phyloP scores from a whole-genome alignment of 2,888 invertebrate genomes.

The Catocala nupta region DNA sequence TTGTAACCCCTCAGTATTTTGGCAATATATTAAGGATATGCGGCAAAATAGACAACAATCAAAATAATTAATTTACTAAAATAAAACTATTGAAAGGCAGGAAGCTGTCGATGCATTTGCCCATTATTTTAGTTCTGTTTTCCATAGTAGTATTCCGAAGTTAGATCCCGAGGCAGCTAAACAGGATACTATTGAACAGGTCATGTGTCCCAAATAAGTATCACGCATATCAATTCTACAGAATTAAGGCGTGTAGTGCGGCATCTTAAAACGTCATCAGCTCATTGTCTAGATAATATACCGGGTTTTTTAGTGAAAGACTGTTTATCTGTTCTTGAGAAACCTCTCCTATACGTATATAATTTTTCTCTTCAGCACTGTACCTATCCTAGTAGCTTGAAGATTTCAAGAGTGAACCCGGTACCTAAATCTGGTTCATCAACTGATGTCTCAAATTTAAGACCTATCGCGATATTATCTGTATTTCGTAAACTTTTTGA shows the following conservation, averaged over 20 bases:
- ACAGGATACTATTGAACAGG: neutral
- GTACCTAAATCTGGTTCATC: neutral
- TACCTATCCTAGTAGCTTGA: too few species aligned
- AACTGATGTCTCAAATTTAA: neutral
- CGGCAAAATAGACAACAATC: neutral
- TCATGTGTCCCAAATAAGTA: neutral
- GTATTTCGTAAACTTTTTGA: too few species aligned
- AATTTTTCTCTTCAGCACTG: too few species aligned
- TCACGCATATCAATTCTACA: neutral
- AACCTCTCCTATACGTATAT: neutral
- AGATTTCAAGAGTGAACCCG: too few species aligned
- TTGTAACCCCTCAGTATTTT: neutral
- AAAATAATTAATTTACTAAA: constrained; percentile 5
- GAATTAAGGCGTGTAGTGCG: neutral
- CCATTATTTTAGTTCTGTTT: constrained; percentile 11
- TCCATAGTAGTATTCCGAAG: constrained; percentile 1
- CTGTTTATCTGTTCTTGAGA: neutral
- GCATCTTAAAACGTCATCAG: neutral
- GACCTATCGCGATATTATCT: too few species aligned
- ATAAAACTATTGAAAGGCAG: neutral
- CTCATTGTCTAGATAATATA: neutral
- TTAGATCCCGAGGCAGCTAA: constrained; percentile 6
- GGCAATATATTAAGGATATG: neutral
- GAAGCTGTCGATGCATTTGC: constrained; percentile 10
- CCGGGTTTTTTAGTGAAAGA: neutral